Conservation (phyloP, 2,888 invertebrate genomes). For the Venusia cambrica region DNA sequence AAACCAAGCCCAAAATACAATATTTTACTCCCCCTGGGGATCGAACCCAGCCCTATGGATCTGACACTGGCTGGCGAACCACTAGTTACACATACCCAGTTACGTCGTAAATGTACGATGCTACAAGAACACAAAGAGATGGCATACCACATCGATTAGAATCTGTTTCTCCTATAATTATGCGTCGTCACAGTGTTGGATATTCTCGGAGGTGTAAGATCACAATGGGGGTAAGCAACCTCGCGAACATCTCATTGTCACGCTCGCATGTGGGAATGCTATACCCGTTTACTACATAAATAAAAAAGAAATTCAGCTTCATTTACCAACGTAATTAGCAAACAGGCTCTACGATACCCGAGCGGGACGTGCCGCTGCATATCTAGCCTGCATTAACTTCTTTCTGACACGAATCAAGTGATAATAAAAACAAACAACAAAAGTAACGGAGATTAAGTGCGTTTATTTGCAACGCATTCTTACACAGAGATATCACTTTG, state of each 20-base stretch:
- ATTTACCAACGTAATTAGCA: conserved; percentile 34
- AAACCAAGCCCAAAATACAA: too few relatives aligned
- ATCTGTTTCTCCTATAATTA: conserved; percentile 59
- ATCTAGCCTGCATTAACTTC: conserved; percentile 30
- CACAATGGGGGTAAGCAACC: conserved; percentile 71
- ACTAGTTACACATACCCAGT: too few relatives aligned
- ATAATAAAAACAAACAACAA: conserved; percentile 22
- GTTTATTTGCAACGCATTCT: conserved; percentile 17
- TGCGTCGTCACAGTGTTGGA: conserved; percentile 61
- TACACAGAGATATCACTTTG: neutral
- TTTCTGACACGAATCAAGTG: conserved; percentile 30
- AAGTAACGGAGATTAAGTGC: conserved; percentile 20
- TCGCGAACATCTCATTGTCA: conserved; percentile 61
- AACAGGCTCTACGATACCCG: conserved; percentile 30
- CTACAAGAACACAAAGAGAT: conserved; percentile 33
- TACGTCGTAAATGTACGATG: too few relatives aligned
- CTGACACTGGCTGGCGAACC: too few relatives aligned
- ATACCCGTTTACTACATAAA: conserved; percentile 32
- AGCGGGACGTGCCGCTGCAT: conserved; percentile 22
- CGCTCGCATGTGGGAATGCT: conserved; percentile 60
- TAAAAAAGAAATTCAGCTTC: conserved; percentile 20
- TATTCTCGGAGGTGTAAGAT: conserved; percentile 36
- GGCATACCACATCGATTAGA: conserved; percentile 35
- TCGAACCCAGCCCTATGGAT: too few relatives aligned
- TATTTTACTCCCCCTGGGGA: too few relatives aligned